Base-by-base conservation (phyloP, 2,113 vertebrate species). In the Lethenteron camtschaticum region DNA sequence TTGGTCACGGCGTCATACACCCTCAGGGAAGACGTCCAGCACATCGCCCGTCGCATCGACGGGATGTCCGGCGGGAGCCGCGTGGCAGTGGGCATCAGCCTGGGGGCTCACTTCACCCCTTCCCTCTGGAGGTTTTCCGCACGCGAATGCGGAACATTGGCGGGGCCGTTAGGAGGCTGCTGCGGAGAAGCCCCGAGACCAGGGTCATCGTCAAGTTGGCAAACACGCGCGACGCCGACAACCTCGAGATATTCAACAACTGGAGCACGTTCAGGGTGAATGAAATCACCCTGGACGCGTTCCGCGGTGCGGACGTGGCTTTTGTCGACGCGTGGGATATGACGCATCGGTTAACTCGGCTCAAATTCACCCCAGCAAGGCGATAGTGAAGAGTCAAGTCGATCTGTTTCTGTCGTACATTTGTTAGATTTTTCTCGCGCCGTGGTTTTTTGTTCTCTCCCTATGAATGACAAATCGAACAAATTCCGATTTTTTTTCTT, bases 61-160 rank as follows among this genome's bases (percentile, higher is more conserved):
- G 6, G 41, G 41, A 41, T 41, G 41, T 41, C 41, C 41, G 41
- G 41, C 41, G 41, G 41, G 41, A 41, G 41, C 41, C 41, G 41
- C 41, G 41, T 41, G 41, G 41, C 41, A 41, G 4, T 75, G 2
- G 60, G 75, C 12, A 57, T 75, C 2, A 71, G 20, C 12, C 55
- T 71, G 68, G 76, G 75, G 57, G 74, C 75, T 56, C 74, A 73
- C 70, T 76, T 78, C 70, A 71, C 72, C 16, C 75, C 8, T 78
- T 80, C 16, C 75, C 75, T 16, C 20, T 71, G 2, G 58, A 59
- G 2, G 2, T 73, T 14, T 77, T 74, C 55, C 73, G 74, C 3
- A 68, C 56, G 9, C 57, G 73, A 59, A 70, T 56, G 8, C 56
- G 76, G 3, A 57, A 13, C 3, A n/a, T 75, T 20, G 57, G 12